Percentiles rank a stretch among this genome's conserved stretches.
Conservation (phyloP, 2,113 vertebrate species). For the Protomyctophum bolini region DNA sequence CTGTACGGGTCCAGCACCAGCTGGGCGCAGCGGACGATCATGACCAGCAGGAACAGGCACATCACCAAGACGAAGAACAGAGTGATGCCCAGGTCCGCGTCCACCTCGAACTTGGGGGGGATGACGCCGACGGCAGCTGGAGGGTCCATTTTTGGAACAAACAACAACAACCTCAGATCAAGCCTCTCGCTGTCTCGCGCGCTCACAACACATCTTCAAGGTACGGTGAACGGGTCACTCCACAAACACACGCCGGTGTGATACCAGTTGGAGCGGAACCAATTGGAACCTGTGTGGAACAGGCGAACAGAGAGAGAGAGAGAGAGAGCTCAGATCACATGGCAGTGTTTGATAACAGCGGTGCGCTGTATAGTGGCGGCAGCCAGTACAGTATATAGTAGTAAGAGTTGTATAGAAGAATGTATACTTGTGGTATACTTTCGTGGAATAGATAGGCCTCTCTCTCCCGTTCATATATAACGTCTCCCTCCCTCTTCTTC, state of each 20-base stretch:
- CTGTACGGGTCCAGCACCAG: conserved; percentile 83
- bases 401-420: too few relatives aligned
- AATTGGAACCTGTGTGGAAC: too few relatives aligned
- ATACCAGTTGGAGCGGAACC: neutral
- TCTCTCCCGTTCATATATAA: too few relatives aligned
- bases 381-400: too few relatives aligned
- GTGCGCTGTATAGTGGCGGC: too few relatives aligned
- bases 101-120: conserved; percentile 59
- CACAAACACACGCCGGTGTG: neutral
- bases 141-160: conserved; percentile 63
- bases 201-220: neutral
- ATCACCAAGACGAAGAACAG: conserved; percentile 81
- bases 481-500: too few relatives aligned
- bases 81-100: conserved; percentile 80
- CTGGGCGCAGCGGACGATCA: conserved; percentile 78
- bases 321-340: too few relatives aligned
- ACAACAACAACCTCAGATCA: neutral
- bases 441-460: too few relatives aligned
- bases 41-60: conserved; percentile 77
- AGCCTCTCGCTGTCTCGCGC: neutral
- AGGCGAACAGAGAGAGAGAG: too few relatives aligned
- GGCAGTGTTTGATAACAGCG: too few relatives aligned
- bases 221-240: neutral
- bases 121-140: neutral
- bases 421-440: too few relatives aligned